Conservation (phyloP, 2,888 invertebrate genomes). For the Aphidoletes aphidimyza region DNA sequence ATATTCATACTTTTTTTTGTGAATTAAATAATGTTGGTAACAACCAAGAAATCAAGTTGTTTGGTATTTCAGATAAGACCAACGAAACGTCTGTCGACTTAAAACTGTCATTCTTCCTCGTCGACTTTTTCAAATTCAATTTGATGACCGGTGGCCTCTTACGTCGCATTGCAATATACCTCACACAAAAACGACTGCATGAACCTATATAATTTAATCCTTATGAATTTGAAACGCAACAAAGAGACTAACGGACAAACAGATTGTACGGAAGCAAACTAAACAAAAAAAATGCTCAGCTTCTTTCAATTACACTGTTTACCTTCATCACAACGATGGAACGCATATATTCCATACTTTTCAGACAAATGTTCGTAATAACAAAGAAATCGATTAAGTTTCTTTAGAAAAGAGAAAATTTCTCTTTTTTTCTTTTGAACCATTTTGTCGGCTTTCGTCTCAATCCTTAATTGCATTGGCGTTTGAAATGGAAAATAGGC, state of each 20-base stretch:
- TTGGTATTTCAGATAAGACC: too few relatives aligned
- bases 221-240: constrained; percentile 3
- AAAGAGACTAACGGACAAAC: neutral
- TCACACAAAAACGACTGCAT: neutral
- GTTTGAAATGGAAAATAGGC: neutral
- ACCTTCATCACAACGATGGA: too few relatives aligned
- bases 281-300: neutral
- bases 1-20: too few relatives aligned
- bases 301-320: neutral
- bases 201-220: constrained; percentile 22
- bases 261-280: constrained; percentile 11
- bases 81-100: too few relatives aligned
- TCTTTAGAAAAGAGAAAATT: neutral
- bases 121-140: neutral
- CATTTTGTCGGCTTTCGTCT: neutral
- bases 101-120: too few relatives aligned
- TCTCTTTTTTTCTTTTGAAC: neutral
- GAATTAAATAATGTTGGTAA: too few relatives aligned
- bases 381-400: neutral
- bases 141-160: neutral
- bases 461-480: constrained; percentile 5
- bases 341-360: too few relatives aligned
- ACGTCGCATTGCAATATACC: neutral
- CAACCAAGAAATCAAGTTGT: too few relatives aligned
- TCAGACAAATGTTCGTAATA: neutral